Evolutionary conservation across 2,113 vertebrate genomes (phyloP).

Genomic region (Hipposideros armiger): DNA sequence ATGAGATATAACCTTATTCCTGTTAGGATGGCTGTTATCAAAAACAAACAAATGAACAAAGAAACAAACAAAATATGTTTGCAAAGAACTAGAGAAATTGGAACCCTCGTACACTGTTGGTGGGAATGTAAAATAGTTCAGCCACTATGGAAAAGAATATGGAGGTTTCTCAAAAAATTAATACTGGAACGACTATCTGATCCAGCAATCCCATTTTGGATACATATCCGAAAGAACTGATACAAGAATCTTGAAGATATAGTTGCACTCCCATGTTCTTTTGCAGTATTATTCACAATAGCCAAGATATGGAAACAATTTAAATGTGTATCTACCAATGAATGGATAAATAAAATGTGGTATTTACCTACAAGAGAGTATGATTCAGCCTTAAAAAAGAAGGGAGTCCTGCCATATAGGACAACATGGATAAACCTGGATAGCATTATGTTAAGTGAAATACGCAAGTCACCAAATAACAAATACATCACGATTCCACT

Average conservation of each 20-base stretch:
- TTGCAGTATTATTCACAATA: neutral
- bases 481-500: neutral
- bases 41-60: neutral
- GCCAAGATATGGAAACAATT: neutral
- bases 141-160: neutral
- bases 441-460: neutral
- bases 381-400: neutral
- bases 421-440: neutral
- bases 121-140: neutral
- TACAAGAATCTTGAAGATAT: neutral
- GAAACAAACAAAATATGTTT: neutral
- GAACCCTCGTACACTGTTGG: neutral
- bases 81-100: neutral
- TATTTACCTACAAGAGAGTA: neutral
- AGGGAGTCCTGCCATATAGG: neutral
- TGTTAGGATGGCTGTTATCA: neutral
- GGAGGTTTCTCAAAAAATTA: neutral
- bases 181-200: neutral
- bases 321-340: neutral
- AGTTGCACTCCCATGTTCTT: neutral
- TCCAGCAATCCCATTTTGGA: neutral
- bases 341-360: neutral
- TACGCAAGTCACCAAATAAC: neutral
- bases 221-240: neutral
- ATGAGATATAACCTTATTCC: neutral